A percentile compares a stretch with the other conserved stretches of the same genome.
These are phyloP conservation scores for Drosophila kohkoa DNA, from an alignment of 1,140 invertebrate genomes.

Conservation along the genomic window DNA sequence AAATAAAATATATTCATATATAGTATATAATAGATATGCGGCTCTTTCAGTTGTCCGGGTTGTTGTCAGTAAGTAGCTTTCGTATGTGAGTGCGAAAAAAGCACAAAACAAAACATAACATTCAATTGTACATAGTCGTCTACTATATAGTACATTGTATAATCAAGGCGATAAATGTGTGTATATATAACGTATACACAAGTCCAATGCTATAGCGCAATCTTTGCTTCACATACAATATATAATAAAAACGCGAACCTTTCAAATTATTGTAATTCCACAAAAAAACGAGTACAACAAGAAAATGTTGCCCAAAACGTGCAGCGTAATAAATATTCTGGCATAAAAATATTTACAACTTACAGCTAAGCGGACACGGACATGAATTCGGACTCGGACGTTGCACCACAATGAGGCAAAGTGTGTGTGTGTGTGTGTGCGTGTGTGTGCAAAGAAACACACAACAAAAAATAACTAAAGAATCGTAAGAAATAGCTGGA, in stretches of 20 bases:
- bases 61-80: constrained; percentile 51
- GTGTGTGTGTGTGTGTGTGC: not conserved
- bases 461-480: constrained; percentile 9
- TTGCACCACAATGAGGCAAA: constrained; percentile 25
- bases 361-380: constrained; percentile 38
- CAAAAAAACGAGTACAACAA: constrained; percentile 16
- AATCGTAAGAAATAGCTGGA: constrained; percentile 18
- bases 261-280: constrained; percentile 52
- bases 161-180: constrained; percentile 48
- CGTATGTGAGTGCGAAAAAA: constrained; percentile 69
- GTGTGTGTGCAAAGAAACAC: too few species aligned
- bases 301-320: constrained; percentile 37
- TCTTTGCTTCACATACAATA: constrained; percentile 30
- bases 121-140: constrained; percentile 15
- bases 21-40: constrained; percentile 34
- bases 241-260: constrained; percentile 46
- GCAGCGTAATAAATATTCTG: constrained; percentile 49
- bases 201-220: constrained; percentile 47
- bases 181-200: constrained; percentile 23
- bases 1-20: constrained; percentile 10
- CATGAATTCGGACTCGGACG: constrained; percentile 5
- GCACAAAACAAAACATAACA: constrained; percentile 58
- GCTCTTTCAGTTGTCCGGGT: not conserved
- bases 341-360: constrained; percentile 45
- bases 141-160: constrained; percentile 36